Evolutionary conservation across 1,140 invertebrate species (phyloP).

Genomic region (Papilio polyxenes): DNA sequence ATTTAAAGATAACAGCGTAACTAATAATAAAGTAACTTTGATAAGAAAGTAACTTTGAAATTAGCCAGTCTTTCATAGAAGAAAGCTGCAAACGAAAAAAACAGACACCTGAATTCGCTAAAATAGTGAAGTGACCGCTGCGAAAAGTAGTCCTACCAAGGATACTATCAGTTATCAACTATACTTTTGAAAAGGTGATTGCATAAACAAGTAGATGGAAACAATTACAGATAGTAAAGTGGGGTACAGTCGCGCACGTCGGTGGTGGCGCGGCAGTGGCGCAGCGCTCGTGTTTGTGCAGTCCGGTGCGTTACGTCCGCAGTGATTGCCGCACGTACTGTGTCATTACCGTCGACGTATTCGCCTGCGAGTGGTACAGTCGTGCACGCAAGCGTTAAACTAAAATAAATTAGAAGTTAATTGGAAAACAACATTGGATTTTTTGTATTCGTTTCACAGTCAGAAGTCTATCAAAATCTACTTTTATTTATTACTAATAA

Average conservation of each 20-base stretch:
- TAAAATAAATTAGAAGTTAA: constrained; percentile 8
- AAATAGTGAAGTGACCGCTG: too few species aligned
- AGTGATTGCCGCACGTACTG: constrained; percentile 64
- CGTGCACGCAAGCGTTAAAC: constrained; percentile 18
- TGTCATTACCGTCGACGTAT: constrained; percentile 61
- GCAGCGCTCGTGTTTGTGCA: constrained; percentile 48
- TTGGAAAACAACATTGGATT: background rate
- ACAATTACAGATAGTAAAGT: constrained; percentile 10
- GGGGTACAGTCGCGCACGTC: constrained; percentile 39
- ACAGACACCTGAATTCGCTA: too few species aligned
- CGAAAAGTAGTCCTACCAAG: too few species aligned
- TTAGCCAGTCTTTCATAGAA: too few species aligned
- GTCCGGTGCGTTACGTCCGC: constrained; percentile 41
- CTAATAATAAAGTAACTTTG: too few species aligned
- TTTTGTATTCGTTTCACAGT: background rate
- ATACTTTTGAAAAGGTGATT: too few species aligned
- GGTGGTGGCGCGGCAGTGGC: constrained; percentile 32
- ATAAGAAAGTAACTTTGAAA: too few species aligned
- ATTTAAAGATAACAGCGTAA: too few species aligned
- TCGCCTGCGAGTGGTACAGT: constrained; percentile 42
- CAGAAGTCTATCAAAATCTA: background rate
- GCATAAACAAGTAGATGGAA: background rate
- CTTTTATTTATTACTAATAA: background rate
- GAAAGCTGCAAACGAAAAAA: background rate
- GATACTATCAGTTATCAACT: too few species aligned